Evolutionary conservation across 2,113 vertebrate species (phyloP).

Genomic region (Ammodytes dubius): DNA sequence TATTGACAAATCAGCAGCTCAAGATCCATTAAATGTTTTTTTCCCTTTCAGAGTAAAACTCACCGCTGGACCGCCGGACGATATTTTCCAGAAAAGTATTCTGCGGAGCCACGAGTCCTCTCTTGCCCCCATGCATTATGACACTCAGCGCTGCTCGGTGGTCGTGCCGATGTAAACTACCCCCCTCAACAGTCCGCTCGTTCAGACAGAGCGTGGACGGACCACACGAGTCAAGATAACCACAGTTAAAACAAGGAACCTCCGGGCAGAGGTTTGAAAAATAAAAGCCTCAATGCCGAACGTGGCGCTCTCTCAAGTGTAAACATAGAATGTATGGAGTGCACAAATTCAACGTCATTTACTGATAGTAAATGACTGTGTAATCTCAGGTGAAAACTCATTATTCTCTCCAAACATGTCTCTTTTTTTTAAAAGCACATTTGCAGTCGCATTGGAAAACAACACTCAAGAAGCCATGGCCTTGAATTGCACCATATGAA

Average conservation of each 20-base stretch:
- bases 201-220: constrained; percentile 2
- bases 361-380: background rate
- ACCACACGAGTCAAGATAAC: constrained; percentile 1
- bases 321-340: too few species aligned
- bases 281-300: constrained; percentile 24
- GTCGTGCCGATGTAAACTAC: constrained; percentile 33
- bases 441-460: background rate
- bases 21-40: constrained; percentile 1
- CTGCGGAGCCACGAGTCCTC: constrained; percentile 98
- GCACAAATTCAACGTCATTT: too few species aligned
- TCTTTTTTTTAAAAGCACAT: background rate
- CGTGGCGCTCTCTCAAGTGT: background rate
- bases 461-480: background rate
- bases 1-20: background rate
- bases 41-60: constrained; percentile 72
- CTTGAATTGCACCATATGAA: too few species aligned
- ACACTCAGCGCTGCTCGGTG: constrained; percentile 43
- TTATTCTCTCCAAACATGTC: background rate
- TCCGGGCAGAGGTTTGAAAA: constrained; percentile 35
- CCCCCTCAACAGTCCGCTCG: constrained; percentile 10
- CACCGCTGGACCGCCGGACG: constrained; percentile 97
- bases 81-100: constrained; percentile 99
- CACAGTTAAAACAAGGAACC: accelerated
- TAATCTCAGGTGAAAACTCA: background rate
- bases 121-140: constrained; percentile 99